phyloP scores from a whole-genome alignment of 2,888 invertebrate genomes.

The Leptogaster cylindrica region DNA sequence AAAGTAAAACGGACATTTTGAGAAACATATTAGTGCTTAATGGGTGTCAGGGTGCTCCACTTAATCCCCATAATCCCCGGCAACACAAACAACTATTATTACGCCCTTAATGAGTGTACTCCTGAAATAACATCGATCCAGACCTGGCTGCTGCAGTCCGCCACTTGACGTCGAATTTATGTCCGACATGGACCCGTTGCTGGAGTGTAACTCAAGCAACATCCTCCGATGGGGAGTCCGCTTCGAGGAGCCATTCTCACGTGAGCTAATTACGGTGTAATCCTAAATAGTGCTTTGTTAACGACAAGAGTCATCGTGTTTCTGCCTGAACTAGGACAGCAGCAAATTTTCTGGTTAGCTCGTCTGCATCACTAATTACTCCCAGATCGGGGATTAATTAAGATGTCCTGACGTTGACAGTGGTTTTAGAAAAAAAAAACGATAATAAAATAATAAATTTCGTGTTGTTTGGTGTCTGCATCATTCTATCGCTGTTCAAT shows the following conservation, averaged over 20 bases:
- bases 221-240: neutral
- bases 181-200: neutral
- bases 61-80: slow-evolving; percentile 2
- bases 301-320: slow-evolving; percentile 1
- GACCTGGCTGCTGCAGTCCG: neutral
- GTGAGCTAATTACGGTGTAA: slow-evolving; percentile 31
- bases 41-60: too few relatives aligned
- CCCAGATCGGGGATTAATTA: slow-evolving; percentile 15
- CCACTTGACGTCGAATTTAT: slow-evolving; percentile 25
- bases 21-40: too few relatives aligned
- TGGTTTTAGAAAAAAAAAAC: too few relatives aligned
- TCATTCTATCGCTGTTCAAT: too few relatives aligned
- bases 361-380: slow-evolving; percentile 7
- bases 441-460: too few relatives aligned
- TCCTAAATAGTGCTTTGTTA: slow-evolving; percentile 26
- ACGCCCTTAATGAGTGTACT: slow-evolving; percentile 16
- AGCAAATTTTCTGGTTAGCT: neutral
- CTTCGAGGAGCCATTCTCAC: slow-evolving; percentile 5
- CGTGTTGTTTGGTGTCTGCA: too few relatives aligned
- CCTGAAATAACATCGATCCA: slow-evolving; percentile 12
- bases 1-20: too few relatives aligned
- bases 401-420: too few relatives aligned
- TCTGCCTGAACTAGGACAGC: neutral
- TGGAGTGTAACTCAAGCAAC: neutral
- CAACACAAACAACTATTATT: slow-evolving; percentile 6